Percentiles rank a stretch among this genome's conserved stretches.
Conservation (phyloP, 2,113 vertebrate genomes). For the Tyrannus savana region DNA sequence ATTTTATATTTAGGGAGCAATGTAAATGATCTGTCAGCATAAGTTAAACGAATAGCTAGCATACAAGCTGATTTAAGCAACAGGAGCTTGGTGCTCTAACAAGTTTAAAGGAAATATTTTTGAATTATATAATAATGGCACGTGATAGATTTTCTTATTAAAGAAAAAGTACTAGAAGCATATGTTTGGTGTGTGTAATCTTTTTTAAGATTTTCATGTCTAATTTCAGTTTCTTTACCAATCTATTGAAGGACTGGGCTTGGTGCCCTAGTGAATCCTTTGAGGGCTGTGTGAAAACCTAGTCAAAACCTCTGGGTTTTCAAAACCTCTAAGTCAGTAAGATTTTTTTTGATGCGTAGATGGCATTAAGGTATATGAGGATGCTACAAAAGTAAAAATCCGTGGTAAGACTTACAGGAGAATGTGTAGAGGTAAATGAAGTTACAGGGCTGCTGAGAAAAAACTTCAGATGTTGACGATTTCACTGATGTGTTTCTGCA, state of each 20-base stretch:
- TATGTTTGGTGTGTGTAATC: background rate
- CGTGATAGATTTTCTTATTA: background rate
- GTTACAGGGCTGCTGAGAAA: background rate
- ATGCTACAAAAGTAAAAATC: background rate
- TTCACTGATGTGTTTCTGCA: background rate
- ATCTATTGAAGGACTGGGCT: background rate
- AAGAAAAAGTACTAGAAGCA: background rate
- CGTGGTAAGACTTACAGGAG: accelerated
- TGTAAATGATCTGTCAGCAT: background rate
- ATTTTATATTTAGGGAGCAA: background rate
- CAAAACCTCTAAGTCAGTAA: background rate
- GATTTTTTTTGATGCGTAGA: background rate
- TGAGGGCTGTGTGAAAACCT: background rate
- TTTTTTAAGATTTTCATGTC: background rate
- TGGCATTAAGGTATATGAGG: background rate
- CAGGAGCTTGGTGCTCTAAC: background rate
- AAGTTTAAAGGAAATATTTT: background rate
- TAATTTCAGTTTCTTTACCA: background rate
- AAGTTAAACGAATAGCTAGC: background rate
- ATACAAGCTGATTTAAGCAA: background rate
- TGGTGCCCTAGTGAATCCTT: background rate
- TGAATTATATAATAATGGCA: background rate
- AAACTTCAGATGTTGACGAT: background rate
- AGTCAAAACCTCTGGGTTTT: background rate
- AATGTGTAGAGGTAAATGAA: background rate